These are phyloP conservation scores for Aspidiotus destructor DNA, from an alignment of 2,888 invertebrate genomes.

Conservation along the genomic window DNA sequence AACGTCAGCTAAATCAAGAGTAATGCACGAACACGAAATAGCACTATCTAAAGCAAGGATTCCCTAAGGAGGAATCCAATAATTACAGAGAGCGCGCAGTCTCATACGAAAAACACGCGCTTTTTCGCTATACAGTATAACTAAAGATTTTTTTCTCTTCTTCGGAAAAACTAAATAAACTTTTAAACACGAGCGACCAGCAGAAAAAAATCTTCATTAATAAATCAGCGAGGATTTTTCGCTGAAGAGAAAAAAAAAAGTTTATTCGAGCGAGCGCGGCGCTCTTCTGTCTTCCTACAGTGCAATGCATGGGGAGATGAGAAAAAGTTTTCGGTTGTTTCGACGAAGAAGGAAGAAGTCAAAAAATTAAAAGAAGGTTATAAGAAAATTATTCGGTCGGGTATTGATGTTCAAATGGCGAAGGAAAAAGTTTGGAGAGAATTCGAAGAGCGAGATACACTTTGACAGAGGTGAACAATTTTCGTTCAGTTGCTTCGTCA, in stretches of 20 bases:
- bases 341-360: too few relatives aligned
- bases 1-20: slow-evolving; percentile 39
- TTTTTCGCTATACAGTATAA: slow-evolving; percentile 5
- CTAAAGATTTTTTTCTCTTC: slow-evolving; percentile 28
- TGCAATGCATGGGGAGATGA: too few relatives aligned
- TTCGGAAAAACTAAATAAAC: slow-evolving; percentile 24
- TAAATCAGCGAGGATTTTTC: slow-evolving; percentile 26
- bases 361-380: too few relatives aligned
- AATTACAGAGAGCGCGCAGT: slow-evolving; percentile 26
- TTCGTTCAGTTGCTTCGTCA: too few relatives aligned
- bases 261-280: too few relatives aligned
- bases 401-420: too few relatives aligned
- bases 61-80: slow-evolving; percentile 32
- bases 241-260: neutral
- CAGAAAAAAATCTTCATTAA: slow-evolving; percentile 25
- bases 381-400: too few relatives aligned
- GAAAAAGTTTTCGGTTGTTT: too few relatives aligned
- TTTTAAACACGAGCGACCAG: neutral
- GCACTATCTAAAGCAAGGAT: slow-evolving; percentile 37
- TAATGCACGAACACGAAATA: slow-evolving; percentile 39
- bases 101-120: slow-evolving; percentile 28
- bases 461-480: too few relatives aligned
- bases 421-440: too few relatives aligned
- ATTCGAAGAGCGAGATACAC: too few relatives aligned
- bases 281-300: too few relatives aligned